Conservation (phyloP, 2,113 vertebrate species). For the Seriola dumerili region DNA sequence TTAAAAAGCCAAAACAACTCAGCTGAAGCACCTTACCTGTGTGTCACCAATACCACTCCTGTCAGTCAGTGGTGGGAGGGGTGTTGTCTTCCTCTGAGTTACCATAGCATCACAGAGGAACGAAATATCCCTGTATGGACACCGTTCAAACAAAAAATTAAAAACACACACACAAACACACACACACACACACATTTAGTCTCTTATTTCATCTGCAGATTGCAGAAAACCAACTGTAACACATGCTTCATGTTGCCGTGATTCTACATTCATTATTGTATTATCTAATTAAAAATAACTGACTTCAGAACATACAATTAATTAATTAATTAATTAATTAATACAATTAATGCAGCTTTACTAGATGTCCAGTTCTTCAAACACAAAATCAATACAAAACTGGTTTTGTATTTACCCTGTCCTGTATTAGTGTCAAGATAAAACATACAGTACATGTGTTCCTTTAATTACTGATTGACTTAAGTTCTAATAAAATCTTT, state of each 20-base stretch:
- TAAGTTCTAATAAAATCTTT: neutral
- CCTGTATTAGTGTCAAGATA: neutral
- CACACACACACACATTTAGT: neutral
- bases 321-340: too few species aligned
- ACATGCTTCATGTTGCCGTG: too few species aligned
- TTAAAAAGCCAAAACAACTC: neutral
- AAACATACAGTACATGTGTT: neutral
- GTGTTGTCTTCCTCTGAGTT: conserved; percentile 63
- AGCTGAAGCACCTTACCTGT: conserved; percentile 43
- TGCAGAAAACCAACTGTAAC: too few species aligned
- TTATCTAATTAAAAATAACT: neutral
- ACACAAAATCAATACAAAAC: neutral
- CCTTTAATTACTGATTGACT: neutral
- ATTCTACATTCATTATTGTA: too few species aligned
- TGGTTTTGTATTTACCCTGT: neutral
- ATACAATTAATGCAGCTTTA: neutral
- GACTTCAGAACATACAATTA: neutral
- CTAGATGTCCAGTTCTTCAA: neutral
- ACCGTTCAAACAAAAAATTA: conserved; percentile 1
- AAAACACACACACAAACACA: neutral
- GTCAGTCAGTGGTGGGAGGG: conserved; percentile 71
- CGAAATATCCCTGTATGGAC: conserved; percentile 87
- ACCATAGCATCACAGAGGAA: conserved; percentile 85
- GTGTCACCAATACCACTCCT: conserved; percentile 8
- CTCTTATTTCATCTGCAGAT: too few species aligned